Base-by-base conservation (phyloP, 2,797 vertebrate species). In the Pangasius larnaudii region DNA sequence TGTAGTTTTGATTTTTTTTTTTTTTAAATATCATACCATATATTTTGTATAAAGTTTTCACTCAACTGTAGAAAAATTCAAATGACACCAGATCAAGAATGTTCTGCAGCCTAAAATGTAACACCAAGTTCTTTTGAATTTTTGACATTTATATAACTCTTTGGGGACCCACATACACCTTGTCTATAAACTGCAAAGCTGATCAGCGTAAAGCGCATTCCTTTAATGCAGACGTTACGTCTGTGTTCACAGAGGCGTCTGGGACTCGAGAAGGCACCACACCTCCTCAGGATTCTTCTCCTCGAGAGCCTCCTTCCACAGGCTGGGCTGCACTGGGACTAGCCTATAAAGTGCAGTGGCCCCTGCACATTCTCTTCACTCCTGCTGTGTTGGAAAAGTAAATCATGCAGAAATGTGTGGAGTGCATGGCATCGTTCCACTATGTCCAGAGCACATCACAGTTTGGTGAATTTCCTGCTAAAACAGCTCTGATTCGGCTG, bases 271-370 rank as follows among this genome's bases (percentile, higher is more conserved):
- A 99, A 72, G 96, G 95, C 56, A 94, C 94, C 89, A 96, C 95
- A 0, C 96, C 97, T 86, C 97, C 97, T 72, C 97, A 98, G 83
- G 98, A 99, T 87, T 92, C 97, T 0, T 99, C 98, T 72, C 98
- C 98, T 4, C 97, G 98, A 6, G 98, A 99, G 92, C 95, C 95
- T 74, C 98, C 99, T 0, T 94, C 96, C 0, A 98, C 98, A 0
- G 99, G 98, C 85, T 99, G 98, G 98, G 98, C 98, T 1, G 98
- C 98, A n/a, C 96, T 99, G 11, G 99, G 98, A 9, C 96, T 99
- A 91, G 96, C 96, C 93, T 99, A 99, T 94, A 98, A 97, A 94
- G 98, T 99, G 39, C 98, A 99, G 24, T 99, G 99, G 99, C 99
- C 99, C 0, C 93, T 99, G 71, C 99, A 99, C 93, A 99, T 99